Evolutionary conservation across 2,888 invertebrate genomes (phyloP), one percentile per base, ranked within the genome.

Genomic region (Cacoxenus indagator): DNA sequence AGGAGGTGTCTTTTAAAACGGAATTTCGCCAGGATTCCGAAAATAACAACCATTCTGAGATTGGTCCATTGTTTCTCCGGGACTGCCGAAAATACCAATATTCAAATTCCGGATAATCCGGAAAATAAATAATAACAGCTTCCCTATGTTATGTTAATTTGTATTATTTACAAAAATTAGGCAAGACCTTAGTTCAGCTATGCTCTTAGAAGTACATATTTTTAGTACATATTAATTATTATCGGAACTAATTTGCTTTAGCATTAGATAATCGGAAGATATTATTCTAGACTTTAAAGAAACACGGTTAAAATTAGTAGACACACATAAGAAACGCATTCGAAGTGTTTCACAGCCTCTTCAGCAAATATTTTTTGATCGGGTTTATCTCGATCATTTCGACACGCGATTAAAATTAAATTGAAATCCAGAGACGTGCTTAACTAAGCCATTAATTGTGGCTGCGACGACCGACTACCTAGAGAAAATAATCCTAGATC

Each of bases 311-410:
- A 45, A 62, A 45, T 62, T 45, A 62, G 46, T 54, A 55, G 61
- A 57, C 55, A 24, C 43, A 51, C 61, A 67, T 62, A 68, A 70
- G 67, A 51, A 64, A 67, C 70, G 73, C 72, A 73, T 74, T 72
- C 74, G 75, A 78, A 84, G 76, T 78, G 76, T 76, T 84, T 85
- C 85, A 85, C 85, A 85, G 85, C 85, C 85, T 85, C 85, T 85
- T 77, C 81, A 82, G 75, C 78, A 77, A 76, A 73, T 17, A 68
- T 64, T 45, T 4, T 8, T 37, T 37, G 8, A 11, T 37, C 14
- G 8, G 8, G 8, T 37, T 37, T 37, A 6, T 31, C 5, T 37
- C 14, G 37, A 37, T 37, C 8, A 11, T 37, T 37, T 37, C 37
- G 8, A 37, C 37, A 37, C 37, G 37, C 37, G 37, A 37, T 37